These are phyloP conservation scores for Chamaea fasciata DNA, from an alignment of 2,113 vertebrate species.

Conservation along the genomic window DNA sequence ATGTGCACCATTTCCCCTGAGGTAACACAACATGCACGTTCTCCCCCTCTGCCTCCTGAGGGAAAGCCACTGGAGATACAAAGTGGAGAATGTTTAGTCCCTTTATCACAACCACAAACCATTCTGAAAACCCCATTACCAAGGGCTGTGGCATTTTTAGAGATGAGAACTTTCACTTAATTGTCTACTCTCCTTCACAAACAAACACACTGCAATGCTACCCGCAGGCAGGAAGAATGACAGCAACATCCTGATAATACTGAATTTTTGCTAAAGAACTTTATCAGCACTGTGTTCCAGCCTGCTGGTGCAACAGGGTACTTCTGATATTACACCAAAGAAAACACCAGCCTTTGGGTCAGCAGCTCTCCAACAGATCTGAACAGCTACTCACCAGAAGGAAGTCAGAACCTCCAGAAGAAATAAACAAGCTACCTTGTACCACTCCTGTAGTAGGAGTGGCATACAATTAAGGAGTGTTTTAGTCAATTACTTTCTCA, in stretches of 20 bases:
- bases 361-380: neutral
- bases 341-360: neutral
- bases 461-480: neutral
- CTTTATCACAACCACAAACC: neutral
- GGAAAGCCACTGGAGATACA: neutral
- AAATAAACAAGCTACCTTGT: neutral
- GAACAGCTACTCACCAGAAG: neutral
- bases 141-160: neutral
- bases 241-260: neutral
- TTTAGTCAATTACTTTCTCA: neutral
- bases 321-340: neutral
- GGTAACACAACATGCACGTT: neutral
- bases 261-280: neutral
- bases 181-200: neutral
- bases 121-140: neutral
- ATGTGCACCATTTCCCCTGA: neutral
- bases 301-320: neutral
- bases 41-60: neutral
- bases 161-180: neutral
- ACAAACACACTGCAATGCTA: neutral
- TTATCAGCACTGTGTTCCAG: neutral
- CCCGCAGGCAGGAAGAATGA: neutral
- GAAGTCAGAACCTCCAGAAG: neutral
- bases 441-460: neutral
- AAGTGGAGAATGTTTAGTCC: neutral